Evolutionary conservation across 2,797 vertebrate genomes (phyloP).

Genomic region (Arctocebus calabarensis): DNA sequence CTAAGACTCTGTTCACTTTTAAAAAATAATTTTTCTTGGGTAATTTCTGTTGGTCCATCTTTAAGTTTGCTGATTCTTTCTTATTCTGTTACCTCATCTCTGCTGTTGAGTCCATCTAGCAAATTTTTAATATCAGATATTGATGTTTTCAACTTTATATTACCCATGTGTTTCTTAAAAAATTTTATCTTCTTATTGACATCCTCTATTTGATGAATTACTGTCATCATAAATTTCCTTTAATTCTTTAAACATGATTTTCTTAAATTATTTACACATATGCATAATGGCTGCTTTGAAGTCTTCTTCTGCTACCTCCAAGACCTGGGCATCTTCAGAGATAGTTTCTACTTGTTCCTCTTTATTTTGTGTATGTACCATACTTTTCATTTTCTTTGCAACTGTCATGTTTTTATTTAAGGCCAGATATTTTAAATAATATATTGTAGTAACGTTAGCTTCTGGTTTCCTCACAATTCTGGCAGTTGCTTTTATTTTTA

Average conservation of each 20-base stretch:
- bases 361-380: background rate
- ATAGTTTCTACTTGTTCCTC: background rate
- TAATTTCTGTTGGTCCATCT: background rate
- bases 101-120: background rate
- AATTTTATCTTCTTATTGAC: background rate
- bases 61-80: background rate
- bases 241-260: background rate
- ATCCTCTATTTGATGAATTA: background rate
- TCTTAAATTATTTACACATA: background rate
- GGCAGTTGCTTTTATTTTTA: background rate
- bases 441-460: background rate
- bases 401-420: too few species aligned
- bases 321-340: background rate
- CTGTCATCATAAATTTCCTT: background rate
- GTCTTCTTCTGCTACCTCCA: background rate
- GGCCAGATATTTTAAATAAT: background rate
- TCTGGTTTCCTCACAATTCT: background rate
- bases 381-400: background rate
- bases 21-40: too few species aligned
- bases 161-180: background rate
- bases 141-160: background rate
- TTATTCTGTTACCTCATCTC: background rate
- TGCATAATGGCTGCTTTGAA: background rate
- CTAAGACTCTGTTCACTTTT: background rate
- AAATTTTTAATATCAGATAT: background rate